Base-by-base conservation (phyloP, 2,888 invertebrate species). In the Coelinius sp. region DNA sequence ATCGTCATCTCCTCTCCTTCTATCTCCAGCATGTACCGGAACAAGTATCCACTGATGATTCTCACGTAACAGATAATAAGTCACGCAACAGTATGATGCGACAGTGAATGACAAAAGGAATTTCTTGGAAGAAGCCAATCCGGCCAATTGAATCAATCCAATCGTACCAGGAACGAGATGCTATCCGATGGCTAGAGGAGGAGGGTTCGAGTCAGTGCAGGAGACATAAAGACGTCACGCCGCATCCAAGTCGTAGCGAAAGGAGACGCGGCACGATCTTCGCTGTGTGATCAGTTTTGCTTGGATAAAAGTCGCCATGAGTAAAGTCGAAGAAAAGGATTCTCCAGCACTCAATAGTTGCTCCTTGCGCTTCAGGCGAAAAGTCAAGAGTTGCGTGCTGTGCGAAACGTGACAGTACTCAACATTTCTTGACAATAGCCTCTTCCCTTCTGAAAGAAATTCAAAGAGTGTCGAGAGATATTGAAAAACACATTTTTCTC, bases 391-490 rank as follows among this genome's bases (percentile, higher is more conserved):
- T 83, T 86, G 86, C 85, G 86, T 86, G 86, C 84, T 85, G 86
- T 85, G 83, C 83, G 84, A 86, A 82, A 86, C 85, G 86, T 86
- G 86, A 86, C 86, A 84, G 82, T 81, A 78, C 81, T 80, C 79
- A 77, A 77, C 74, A 80, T 81, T 80, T 80, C 79, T 78, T 82
- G 85, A 85, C 85, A 84, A 83, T 83, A 81, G 80, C 81, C 79
- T 80, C 79, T 78, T 78, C 80, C 76, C 75, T 1, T 6, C 20
- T 10, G 10, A 20, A 20, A 49, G 22, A 49, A 49, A 10, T 6
- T 35, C n/a, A 10, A 35, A 35, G 35, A 35, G 35, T 35, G 35
- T 1, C 35, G 35, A 20, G 10, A 49, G 22, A 49, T 20, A 49
- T 10, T 20, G 20, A 20, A 20, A 20, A 20, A 8, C 17, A 20